Evolutionary conservation across 2,888 invertebrate genomes (phyloP), one percentile per base, ranked within the genome.

Genomic region (Agriopis leucophaearia): DNA sequence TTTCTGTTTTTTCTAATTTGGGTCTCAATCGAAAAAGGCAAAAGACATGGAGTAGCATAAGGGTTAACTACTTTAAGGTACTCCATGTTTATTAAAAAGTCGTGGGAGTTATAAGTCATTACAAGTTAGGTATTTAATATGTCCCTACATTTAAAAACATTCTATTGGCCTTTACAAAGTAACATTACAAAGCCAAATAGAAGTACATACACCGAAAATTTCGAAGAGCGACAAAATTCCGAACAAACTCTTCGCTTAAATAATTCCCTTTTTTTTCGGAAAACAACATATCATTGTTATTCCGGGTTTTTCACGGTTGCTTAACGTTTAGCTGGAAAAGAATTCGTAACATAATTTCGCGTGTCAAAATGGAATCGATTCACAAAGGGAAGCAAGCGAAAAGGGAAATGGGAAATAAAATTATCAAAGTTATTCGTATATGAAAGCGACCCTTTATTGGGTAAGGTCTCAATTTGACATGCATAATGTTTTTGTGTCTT

Each of bases 301-400:
- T 73, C 57, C 58, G 71, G 63, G 50, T 67, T 66, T 72, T 76
- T 75, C 68, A 68, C 67, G 64, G 72, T 74, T 73, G 47, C 66
- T 74, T 66, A 74, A 70, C 66, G 64, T 74, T 66, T 69, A 72
- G 57, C 61, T 65, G 27, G 58, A 63, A 59, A 57, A 59, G 56
- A 74, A 69, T 54, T 65, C 66, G 66, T 77, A 78, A 77, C 75
- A 77, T 78, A 77, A 81, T 84, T 78, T 76, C 71, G 72, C 72
- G 75, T 78, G 71, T 76, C 79, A 77, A 78, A 79, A 71, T 70
- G 60, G 74, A 76, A 81, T 82, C 78, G 79, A 82, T 82, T 81
- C 80, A 74, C 72, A 74, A 74, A 63, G 70, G 71, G 57, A 63
- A 64, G 64, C 64, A 76, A 73, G 65, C 61, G 71, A 67, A 67